Percentiles rank a stretch among this genome's conserved stretches.
phyloP scores from a whole-genome alignment of 2,888 invertebrate genomes.

The Eupithecia centaureata region DNA sequence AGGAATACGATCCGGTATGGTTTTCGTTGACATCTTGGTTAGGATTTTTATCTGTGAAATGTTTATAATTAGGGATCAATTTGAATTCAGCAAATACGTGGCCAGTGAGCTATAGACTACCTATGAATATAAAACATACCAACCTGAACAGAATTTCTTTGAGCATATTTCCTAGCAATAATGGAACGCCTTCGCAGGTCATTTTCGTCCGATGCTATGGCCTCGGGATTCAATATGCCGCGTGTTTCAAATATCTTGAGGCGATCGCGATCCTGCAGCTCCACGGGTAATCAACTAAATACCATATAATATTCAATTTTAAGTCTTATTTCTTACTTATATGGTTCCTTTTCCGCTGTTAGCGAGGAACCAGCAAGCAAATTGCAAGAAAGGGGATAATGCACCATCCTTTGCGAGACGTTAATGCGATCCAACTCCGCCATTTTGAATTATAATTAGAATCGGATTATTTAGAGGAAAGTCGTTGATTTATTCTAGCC shows the following conservation, averaged over 20 bases:
- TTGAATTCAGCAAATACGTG: neutral
- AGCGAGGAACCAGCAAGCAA: neutral
- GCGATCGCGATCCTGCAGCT: conserved; percentile 61
- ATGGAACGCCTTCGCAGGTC: conserved; percentile 62
- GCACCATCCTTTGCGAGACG: neutral
- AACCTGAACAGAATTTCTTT: conserved; percentile 27
- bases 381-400: neutral
- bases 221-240: conserved; percentile 77
- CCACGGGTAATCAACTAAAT: conserved; percentile 71
- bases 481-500: conserved; percentile 40
- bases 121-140: conserved; percentile 28
- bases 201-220: conserved; percentile 72
- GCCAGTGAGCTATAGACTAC: neutral
- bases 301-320: conserved; percentile 1
- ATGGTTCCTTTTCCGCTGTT: neutral
- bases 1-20: neutral
- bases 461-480: neutral
- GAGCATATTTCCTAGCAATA: conserved; percentile 58
- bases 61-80: neutral
- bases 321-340: conserved; percentile 1
- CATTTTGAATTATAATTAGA: conserved; percentile 3
- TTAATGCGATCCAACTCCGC: neutral
- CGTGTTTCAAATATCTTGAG: conserved; percentile 75
- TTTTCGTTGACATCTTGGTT: neutral
- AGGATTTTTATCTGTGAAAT: neutral